A percentile compares a stretch with the other conserved stretches of the same genome.
Conservation (phyloP, 1,140 invertebrate genomes). For the Dendrolimus kikuchii region DNA sequence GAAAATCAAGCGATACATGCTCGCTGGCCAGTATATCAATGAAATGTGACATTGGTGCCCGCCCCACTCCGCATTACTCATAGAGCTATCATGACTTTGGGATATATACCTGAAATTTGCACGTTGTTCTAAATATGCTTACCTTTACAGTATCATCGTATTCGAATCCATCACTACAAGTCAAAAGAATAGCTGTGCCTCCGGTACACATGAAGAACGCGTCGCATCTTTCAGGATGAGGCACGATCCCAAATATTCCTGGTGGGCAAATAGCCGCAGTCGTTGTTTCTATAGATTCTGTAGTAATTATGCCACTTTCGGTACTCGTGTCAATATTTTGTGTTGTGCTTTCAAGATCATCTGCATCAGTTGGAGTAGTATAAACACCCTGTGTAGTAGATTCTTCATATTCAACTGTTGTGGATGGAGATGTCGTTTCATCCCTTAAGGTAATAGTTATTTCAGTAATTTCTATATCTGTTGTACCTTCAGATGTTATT, state of each 20-base stretch:
- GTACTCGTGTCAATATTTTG: too few relatives aligned
- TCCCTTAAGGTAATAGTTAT: too few relatives aligned
- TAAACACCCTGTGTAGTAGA: too few relatives aligned
- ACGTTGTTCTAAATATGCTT: not conserved
- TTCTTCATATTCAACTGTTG: too few relatives aligned
- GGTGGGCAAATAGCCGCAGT: slow-evolving; percentile 6
- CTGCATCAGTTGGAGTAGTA: too few relatives aligned
- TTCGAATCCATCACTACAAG: slow-evolving; percentile 3
- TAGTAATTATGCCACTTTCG: not conserved
- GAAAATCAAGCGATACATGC: too few relatives aligned
- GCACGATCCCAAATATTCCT: slow-evolving; percentile 2
- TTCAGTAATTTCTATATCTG: too few relatives aligned
- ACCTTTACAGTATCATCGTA: not conserved
- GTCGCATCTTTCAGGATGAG: not conserved
- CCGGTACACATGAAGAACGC: slow-evolving; percentile 1
- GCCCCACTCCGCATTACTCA: not conserved
- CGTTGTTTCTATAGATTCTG: slow-evolving; percentile 2
- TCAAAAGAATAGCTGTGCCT: not conserved
- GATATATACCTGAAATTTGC: not conserved
- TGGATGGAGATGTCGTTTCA: too few relatives aligned
- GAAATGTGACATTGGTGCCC: too few relatives aligned
- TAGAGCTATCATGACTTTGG: not conserved
- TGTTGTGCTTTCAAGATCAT: too few relatives aligned
- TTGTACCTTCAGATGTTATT: too few relatives aligned
- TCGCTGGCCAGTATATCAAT: too few relatives aligned